phyloP scores from a whole-genome alignment of 1,140 invertebrate genomes.

The Bombyx mori region DNA sequence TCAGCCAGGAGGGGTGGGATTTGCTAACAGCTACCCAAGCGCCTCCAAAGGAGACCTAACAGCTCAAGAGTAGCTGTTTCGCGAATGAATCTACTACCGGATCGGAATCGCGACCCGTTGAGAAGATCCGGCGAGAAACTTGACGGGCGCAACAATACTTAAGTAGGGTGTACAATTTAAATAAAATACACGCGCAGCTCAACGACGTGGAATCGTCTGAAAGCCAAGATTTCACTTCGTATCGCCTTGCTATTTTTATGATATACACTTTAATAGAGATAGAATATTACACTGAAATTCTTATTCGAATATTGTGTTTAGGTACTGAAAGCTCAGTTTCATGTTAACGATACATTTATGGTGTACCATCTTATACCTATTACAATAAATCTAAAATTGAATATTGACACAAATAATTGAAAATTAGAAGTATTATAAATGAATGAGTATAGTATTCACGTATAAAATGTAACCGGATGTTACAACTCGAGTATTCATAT shows the following conservation, averaged over 20 bases:
- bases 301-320: constrained; percentile 44
- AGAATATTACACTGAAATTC: constrained; percentile 59
- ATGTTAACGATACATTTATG: constrained; percentile 42
- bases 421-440: constrained; percentile 37
- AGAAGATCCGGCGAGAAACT: no score
- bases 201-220: not conserved
- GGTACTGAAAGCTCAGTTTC: constrained; percentile 55
- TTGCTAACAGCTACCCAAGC: no score
- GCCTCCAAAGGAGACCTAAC: no score
- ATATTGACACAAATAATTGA: constrained; percentile 63
- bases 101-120: no score
- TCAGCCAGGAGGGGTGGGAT: no score
- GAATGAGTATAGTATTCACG: constrained; percentile 30
- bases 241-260: constrained; percentile 12
- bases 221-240: constrained; percentile 4
- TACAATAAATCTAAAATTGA: constrained; percentile 45
- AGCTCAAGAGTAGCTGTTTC: no score
- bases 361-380: constrained; percentile 46
- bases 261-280: constrained; percentile 60
- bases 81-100: no score
- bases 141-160: no score
- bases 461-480: constrained; percentile 29
- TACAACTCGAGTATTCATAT: constrained; percentile 27
- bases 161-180: not conserved
- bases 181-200: not conserved